phyloP scores from a whole-genome alignment of 2,113 vertebrate species.

The Anthoscopus minutus region DNA sequence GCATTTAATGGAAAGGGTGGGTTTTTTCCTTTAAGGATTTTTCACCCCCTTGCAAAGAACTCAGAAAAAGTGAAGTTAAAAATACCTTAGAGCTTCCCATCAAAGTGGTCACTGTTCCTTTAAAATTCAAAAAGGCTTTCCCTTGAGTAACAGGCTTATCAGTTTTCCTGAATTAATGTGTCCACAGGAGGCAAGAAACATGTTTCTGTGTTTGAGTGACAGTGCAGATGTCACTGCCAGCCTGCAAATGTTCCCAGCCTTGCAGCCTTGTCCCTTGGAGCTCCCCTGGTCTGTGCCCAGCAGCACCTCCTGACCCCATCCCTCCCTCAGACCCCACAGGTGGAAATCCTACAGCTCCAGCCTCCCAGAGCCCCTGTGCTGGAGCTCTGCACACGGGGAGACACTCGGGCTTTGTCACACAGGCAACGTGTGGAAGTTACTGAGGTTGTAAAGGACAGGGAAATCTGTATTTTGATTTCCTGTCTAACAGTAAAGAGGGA shows the following conservation, averaged over 20 bases:
- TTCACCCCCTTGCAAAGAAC: background rate
- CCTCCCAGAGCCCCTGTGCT: background rate
- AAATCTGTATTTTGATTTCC: background rate
- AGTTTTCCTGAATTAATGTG: conserved; percentile 63
- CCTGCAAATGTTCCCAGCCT: background rate
- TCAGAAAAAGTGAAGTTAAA: background rate
- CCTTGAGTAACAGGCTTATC: conserved; percentile 53
- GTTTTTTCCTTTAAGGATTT: background rate
- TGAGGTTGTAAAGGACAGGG: background rate
- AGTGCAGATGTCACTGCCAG: conserved; percentile 30
- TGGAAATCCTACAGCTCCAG: background rate
- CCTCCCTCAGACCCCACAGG: fast-evolving
- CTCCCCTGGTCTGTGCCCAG: background rate
- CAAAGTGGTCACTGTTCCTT: conserved; percentile 50
- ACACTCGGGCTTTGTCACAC: background rate
- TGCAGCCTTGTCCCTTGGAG: background rate
- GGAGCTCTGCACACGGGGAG: background rate
- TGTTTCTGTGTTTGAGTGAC: conserved; percentile 58
- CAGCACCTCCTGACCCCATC: background rate
- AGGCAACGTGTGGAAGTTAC: background rate
- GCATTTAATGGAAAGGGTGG: background rate
- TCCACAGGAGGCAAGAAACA: conserved; percentile 48
- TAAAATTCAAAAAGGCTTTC: conserved; percentile 52
- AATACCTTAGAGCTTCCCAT: background rate
- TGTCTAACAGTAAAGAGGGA: background rate